These are phyloP conservation scores for Synodontis membranacea DNA, from an alignment of 2,113 vertebrate genomes.

Conservation along the genomic window DNA sequence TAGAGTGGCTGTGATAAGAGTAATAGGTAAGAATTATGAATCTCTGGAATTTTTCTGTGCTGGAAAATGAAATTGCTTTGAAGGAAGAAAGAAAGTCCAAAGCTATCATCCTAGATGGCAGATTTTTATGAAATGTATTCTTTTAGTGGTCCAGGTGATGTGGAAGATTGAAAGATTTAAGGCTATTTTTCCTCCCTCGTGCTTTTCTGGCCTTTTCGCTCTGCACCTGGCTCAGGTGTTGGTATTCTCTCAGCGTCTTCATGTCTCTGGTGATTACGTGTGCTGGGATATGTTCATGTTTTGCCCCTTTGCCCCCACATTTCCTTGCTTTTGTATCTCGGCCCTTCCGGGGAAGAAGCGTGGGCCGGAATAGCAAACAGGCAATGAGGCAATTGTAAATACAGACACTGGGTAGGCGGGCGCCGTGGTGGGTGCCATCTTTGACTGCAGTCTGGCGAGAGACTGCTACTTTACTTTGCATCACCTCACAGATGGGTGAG, in stretches of 20 bases:
- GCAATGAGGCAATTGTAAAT: slow-evolving; percentile 41
- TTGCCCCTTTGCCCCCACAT: slow-evolving; percentile 43
- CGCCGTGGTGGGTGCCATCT: slow-evolving; percentile 49
- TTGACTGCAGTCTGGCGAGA: slow-evolving; percentile 53
- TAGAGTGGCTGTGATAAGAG: slow-evolving; percentile 3
- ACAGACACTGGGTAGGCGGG: slow-evolving; percentile 48
- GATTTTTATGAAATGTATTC: slow-evolving; percentile 20
- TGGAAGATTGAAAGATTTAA: neutral
- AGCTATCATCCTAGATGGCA: neutral
- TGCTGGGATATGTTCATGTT: slow-evolving; percentile 41
- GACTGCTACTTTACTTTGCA: slow-evolving; percentile 51
- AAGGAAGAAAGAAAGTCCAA: slow-evolving; percentile 10
- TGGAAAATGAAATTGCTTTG: slow-evolving; percentile 9
- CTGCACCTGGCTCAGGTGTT: slow-evolving; percentile 27
- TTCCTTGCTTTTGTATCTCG: slow-evolving; percentile 42
- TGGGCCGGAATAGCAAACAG: slow-evolving; percentile 59
- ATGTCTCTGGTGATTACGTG: slow-evolving; percentile 44
- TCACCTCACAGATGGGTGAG: slow-evolving; percentile 57
- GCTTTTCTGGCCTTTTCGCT: neutral
- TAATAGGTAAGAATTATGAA: slow-evolving; percentile 8
- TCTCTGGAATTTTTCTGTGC: neutral
- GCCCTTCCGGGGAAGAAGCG: slow-evolving; percentile 30
- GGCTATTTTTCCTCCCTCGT: neutral
- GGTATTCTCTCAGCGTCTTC: neutral
- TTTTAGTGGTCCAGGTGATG: neutral